Percentiles rank a stretch among this genome's conserved stretches.
phyloP scores from a whole-genome alignment of 2,113 vertebrate genomes.

The Myodes glareolus region DNA sequence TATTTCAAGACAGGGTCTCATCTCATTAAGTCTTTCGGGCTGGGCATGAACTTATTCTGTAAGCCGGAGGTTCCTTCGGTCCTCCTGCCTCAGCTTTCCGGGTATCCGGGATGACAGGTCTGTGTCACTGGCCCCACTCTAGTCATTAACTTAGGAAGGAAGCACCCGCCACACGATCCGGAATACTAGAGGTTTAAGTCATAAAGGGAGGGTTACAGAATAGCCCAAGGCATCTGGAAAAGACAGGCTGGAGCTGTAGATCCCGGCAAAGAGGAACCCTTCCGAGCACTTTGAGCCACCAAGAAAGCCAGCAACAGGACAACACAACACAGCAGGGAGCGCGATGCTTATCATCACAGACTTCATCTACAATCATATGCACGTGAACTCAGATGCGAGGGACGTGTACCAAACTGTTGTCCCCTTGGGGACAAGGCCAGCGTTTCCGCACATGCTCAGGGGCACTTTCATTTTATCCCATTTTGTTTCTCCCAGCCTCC shows the following conservation, averaged over 20 bases:
- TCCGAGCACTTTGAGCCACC: neutral
- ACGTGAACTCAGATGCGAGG: neutral
- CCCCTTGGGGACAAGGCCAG: conserved; percentile 5
- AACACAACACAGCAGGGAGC: neutral
- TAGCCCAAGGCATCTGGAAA: neutral
- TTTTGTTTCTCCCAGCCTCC: neutral
- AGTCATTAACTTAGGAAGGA: conserved; percentile 81
- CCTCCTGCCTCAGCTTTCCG: neutral
- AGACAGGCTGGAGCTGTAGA: neutral
- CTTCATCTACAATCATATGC: neutral
- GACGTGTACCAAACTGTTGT: neutral
- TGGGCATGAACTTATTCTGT: neutral
- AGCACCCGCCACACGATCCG: conserved; percentile 55
- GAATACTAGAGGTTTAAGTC: neutral
- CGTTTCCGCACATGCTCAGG: conserved; percentile 1
- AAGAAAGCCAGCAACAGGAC: neutral
- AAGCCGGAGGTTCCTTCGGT: neutral
- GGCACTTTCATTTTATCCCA: neutral
- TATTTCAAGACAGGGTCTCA: neutral
- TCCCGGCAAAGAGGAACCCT: neutral
- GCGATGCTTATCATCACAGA: neutral
- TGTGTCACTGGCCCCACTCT: neutral
- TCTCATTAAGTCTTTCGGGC: neutral
- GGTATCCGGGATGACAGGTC: neutral
- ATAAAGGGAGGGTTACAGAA: neutral